A percentile compares a stretch with the other conserved stretches of the same genome.
Conservation (phyloP, 1,140 invertebrate genomes). For the Hycleus cichorii region DNA sequence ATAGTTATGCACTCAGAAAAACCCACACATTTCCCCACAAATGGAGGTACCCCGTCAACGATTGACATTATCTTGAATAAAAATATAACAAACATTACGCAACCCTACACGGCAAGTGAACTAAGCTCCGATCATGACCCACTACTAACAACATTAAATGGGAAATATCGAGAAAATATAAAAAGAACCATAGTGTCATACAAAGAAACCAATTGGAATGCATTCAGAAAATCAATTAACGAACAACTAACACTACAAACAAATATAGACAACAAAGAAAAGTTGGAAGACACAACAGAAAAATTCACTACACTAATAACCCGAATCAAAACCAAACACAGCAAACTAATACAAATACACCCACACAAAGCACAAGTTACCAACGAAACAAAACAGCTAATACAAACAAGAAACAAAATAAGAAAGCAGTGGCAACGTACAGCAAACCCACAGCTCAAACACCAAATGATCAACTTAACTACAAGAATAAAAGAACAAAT, state of each 20-base stretch:
- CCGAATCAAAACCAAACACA: background rate
- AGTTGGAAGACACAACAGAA: background rate
- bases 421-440: slow-evolving; percentile 3
- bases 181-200: slow-evolving; percentile 3
- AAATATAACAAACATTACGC: background rate
- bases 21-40: slow-evolving; percentile 11
- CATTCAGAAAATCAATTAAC: slow-evolving; percentile 5
- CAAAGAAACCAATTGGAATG: slow-evolving; percentile 8
- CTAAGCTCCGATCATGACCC: slow-evolving; percentile 8
- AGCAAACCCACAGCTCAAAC: background rate
- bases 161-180: background rate
- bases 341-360: background rate
- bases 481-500: background rate
- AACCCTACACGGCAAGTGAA: background rate
- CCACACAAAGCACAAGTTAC: background rate
- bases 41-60: slow-evolving; percentile 1
- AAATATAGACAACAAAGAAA: background rate
- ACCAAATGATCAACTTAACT: background rate
- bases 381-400: background rate
- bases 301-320: background rate
- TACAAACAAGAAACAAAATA: slow-evolving; percentile 3
- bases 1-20: background rate
- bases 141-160: background rate
- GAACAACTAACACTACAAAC: background rate
- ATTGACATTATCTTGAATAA: slow-evolving; percentile 10